Evolutionary conservation across 2,113 vertebrate genomes (phyloP), one percentile per base, ranked within the genome.

Genomic region (Dryoscopus gambensis): DNA sequence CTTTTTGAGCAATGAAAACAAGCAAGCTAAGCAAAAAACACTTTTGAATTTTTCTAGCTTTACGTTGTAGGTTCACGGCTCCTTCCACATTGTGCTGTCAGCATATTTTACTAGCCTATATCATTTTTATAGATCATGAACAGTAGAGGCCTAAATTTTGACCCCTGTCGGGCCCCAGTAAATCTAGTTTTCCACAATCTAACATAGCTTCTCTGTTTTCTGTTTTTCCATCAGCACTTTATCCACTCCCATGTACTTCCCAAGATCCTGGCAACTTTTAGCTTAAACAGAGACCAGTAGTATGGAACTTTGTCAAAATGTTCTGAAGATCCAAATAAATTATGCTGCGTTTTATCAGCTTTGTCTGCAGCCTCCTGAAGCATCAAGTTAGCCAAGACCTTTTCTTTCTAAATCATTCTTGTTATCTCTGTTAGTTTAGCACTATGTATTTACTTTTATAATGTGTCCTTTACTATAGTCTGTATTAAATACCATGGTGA

Each of bases 91-190:
- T 93, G 78, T 95, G 77, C 94, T 97, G 96, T 97, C 97, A 97
- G 96, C 18, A 12, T 93, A 84, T 97, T 97, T 97, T 97, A 97
- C 95, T 95, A 97, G 91, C 68, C 95, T 96, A 95, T 97, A 97
- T 97, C 95, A 95, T 97, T 97, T 97, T 97, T 97, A 97, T 96
- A 96, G 97, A 96, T 97, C 94, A 89, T 89, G 96, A 97, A 97
- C 94, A 87, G 95, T 97, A 95, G 91, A 96, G 91, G 78, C 84
- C 95, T 97, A 94, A 93, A 96, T 95, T 93, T 92, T 97, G 97
- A 97, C 96, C 97, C 55, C 88, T 97, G 88, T 96, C 22, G 30
- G 94, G 95, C 94, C 95, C 87, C 93, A 93, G 90, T 97, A 97
- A 97, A 97, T 97, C 95, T 97, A 86, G 62, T 94, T 96, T 96